Base-by-base conservation (phyloP, 2,888 invertebrate species). In the Machimus atricapillus region DNA sequence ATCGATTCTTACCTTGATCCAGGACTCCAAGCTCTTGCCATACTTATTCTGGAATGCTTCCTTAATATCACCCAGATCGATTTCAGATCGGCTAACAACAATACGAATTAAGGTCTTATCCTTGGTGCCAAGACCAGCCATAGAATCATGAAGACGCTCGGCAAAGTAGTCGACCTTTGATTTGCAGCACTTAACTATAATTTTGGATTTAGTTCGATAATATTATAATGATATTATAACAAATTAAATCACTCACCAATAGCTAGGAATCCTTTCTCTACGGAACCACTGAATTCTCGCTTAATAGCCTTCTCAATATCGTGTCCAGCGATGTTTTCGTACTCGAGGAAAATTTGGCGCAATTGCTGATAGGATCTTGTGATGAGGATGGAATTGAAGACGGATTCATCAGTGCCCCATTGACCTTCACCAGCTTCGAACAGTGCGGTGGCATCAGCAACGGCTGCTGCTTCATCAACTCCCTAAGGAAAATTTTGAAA, bases 101-200 rank as follows among this genome's bases (percentile, higher is more conserved):
- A 98, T 97, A 91, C 98, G 96, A 91, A 98, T 98, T 90, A 98
- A 94, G 88, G 97, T 97, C 92, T 96, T 96, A 92, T 98, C 98
- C 91, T 97, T 97, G 89, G 98, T 98, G 43, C 95, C 93, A 90
- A 97, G 90, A 77, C 98, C 98, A 92, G 96, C 96, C 98, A 98
- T 98, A 89, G 97, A 95, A 89, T 97, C 95, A 92, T 98, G 96
- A 73, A 98, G 94, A 90, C 97, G 95, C 92, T 97, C 97, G 58
- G 98, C 98, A 92, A 98, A 98, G 94, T 96, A 98, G 79, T 96
- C 96, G 81, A 97, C 96, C 93, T 97, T 97, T 92, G 97, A 97
- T 93, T 96, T 97, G 43, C 97, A 97, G 92, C 97, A 97, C 93
- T 97, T 97, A 12, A 96, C 97, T 97, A 92, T 87, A 93, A 86